These are phyloP conservation scores for Micrastur ruficollis DNA, from an alignment of 2,797 vertebrate genomes.

Conservation along the genomic window DNA sequence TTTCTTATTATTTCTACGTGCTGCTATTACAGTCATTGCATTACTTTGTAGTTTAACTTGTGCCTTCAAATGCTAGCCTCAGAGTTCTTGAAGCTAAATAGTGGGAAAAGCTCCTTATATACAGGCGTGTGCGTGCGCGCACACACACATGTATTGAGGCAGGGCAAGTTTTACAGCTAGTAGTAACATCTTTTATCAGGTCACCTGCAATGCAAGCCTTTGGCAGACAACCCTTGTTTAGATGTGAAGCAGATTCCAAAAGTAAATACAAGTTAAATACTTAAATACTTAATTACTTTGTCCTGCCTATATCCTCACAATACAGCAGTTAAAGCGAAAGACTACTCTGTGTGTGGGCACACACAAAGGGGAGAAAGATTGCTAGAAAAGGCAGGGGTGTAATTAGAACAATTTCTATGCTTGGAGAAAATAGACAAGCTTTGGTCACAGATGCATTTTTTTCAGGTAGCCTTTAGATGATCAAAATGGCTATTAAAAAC, in stretches of 20 bases:
- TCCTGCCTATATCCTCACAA: not conserved
- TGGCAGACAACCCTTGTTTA: not conserved
- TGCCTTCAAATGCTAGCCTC: not conserved
- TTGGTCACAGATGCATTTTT: not conserved
- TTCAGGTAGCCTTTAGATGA: not conserved
- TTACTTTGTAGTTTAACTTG: not conserved
- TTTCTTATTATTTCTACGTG: not conserved
- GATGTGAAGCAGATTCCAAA: not conserved
- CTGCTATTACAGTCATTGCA: not conserved
- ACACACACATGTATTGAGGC: not conserved
- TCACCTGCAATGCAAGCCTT: not conserved
- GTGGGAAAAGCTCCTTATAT: not conserved
- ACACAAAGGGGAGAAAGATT: not conserved
- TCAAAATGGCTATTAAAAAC: not conserved
- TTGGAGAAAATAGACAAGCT: not conserved
- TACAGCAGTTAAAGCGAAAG: not conserved
- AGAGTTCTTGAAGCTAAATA: not conserved
- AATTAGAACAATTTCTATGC: not conserved
- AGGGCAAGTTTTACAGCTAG: not conserved
- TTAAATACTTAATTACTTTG: not conserved
- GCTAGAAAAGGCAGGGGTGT: not conserved
- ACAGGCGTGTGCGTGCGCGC: rapidly evolving
- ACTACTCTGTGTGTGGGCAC: not conserved
- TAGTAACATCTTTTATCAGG: not conserved
- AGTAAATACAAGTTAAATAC: not conserved